Conservation (phyloP, 2,888 invertebrate genomes). For the Sycophila texana region DNA sequence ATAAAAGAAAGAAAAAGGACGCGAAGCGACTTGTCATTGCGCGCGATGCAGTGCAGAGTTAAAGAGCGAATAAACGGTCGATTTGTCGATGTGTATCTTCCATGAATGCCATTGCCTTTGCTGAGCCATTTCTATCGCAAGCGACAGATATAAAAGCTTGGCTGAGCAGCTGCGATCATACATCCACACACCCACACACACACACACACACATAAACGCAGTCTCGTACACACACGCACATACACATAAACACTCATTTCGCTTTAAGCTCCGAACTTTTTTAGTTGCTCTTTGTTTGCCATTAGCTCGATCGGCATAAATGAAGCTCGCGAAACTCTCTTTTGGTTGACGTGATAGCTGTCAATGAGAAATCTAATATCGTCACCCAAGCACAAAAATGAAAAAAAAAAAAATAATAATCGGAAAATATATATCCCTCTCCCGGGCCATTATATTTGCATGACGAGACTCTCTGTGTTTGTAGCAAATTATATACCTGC, state of each 20-base stretch:
- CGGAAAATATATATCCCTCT: conserved; percentile 64
- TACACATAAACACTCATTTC: neutral
- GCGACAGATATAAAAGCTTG: conserved; percentile 13
- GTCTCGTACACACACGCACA: neutral
- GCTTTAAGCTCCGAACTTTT: neutral
- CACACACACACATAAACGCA: conserved; percentile 8
- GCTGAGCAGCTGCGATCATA: conserved; percentile 31
- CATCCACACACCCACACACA: neutral
- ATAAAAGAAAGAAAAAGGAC: conserved; percentile 5
- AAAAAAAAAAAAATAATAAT: neutral
- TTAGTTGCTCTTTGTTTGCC: conserved; percentile 6
- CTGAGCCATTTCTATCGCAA: conserved; percentile 14
- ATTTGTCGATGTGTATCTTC: neutral
- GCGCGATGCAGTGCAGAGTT: conserved; percentile 3
- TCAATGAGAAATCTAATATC: conserved; percentile 40
- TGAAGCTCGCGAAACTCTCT: neutral
- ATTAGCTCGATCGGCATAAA: neutral
- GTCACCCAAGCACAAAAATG: conserved; percentile 72
- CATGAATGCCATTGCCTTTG: neutral
- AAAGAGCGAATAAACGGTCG: neutral
- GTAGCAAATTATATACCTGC: conserved; percentile 68
- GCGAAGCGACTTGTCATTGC: conserved; percentile 37
- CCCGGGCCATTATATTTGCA: conserved; percentile 75
- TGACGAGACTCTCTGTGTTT: conserved; percentile 75
- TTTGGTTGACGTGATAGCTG: neutral